These are phyloP conservation scores for Onychostoma macrolepis DNA, from an alignment of 2,113 vertebrate species.

Conservation along the genomic window DNA sequence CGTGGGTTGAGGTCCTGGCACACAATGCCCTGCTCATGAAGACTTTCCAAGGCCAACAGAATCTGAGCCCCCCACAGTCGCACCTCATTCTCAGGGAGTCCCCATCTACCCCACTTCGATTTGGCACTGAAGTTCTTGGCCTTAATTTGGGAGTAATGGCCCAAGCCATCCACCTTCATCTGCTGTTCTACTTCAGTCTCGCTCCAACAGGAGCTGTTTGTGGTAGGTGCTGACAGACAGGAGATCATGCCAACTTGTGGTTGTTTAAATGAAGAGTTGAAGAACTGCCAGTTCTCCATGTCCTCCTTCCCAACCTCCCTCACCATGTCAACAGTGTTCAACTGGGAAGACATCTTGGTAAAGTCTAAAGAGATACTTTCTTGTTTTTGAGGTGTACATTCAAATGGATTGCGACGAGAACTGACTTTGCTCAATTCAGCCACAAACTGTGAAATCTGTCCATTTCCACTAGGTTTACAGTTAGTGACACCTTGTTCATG, in stretches of 20 bases:
- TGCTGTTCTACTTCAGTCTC: constrained; percentile 47
- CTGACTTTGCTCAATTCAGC: constrained; percentile 57
- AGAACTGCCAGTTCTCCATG: constrained; percentile 60
- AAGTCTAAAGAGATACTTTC: constrained; percentile 45
- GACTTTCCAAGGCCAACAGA: constrained; percentile 88
- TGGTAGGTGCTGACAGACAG: constrained; percentile 5
- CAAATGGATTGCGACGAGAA: constrained; percentile 46
- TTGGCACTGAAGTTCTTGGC: constrained; percentile 36
- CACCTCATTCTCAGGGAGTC: constrained; percentile 83
- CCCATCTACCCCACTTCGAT: constrained; percentile 65
- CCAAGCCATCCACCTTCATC: constrained; percentile 75
- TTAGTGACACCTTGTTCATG: background rate
- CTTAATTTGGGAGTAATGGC: constrained; percentile 63
- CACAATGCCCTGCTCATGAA: constrained; percentile 93
- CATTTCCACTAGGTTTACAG: background rate
- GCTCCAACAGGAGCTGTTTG: background rate
- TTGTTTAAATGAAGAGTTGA: constrained; percentile 58
- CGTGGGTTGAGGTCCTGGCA: constrained; percentile 95
- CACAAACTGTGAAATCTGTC: constrained; percentile 27
- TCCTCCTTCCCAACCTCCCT: constrained; percentile 54
- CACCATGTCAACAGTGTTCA: constrained; percentile 33
- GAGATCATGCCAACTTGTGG: constrained; percentile 52
- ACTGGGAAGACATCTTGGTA: constrained; percentile 40
- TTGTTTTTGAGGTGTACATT: constrained; percentile 42
- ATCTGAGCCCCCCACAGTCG: constrained; percentile 91